phyloP scores from a whole-genome alignment of 2,797 vertebrate genomes.

The Protonibea diacanthus region DNA sequence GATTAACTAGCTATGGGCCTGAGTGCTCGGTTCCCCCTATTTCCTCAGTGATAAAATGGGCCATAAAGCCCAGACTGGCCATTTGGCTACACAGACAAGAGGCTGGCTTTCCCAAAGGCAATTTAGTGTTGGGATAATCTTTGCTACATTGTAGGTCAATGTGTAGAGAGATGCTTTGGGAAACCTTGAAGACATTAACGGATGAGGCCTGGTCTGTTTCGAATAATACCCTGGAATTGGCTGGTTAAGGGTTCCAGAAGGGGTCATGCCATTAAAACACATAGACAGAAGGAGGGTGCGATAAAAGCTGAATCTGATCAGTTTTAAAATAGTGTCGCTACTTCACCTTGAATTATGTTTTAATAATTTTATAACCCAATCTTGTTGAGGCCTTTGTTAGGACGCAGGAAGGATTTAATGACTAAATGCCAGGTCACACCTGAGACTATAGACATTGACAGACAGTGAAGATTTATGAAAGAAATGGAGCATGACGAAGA shows the following conservation, averaged over 20 bases:
- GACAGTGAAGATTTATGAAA: neutral
- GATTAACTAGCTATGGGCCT: conserved; percentile 48
- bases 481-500: conserved; percentile 16
- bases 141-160: conserved; percentile 34
- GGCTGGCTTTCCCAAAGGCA: conserved; percentile 39
- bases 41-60: conserved; percentile 52
- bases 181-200: conserved; percentile 35
- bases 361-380: neutral
- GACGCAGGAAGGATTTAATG: neutral
- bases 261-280: conserved; percentile 20
- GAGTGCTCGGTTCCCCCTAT: conserved; percentile 44
- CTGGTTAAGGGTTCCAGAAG: conserved; percentile 37
- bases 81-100: conserved; percentile 47
- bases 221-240: conserved; percentile 25
- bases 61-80: conserved; percentile 54
- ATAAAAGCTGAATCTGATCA: neutral
- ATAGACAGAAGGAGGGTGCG: neutral
- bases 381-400: neutral
- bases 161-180: conserved; percentile 14
- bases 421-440: conserved; percentile 9
- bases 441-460: conserved; percentile 8
- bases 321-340: neutral
- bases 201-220: conserved; percentile 21
- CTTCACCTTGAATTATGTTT: conserved; percentile 8
- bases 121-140: conserved; percentile 44